Conservation (phyloP, 2,888 invertebrate genomes). For the Acutogordius australiensis region DNA sequence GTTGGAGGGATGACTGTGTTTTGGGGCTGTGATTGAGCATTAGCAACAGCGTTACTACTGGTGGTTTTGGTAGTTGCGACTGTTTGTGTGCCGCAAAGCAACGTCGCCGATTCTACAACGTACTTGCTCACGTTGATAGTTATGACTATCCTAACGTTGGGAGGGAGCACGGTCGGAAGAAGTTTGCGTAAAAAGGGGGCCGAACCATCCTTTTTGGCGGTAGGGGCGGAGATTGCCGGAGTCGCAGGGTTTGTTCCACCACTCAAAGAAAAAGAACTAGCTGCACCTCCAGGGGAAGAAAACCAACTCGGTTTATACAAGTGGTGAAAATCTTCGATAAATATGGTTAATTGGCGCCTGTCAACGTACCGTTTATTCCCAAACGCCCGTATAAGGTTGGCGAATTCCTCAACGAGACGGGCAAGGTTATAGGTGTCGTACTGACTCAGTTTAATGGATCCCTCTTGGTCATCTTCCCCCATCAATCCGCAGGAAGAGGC, state of each 20-base stretch:
- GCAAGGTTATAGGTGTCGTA: background rate
- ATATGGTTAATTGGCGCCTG: background rate
- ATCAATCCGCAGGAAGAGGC: too few relatives aligned
- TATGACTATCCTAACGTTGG: background rate
- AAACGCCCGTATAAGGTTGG: background rate
- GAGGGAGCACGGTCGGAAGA: background rate
- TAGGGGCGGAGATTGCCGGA: background rate
- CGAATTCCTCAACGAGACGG: background rate
- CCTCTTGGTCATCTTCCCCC: too few relatives aligned
- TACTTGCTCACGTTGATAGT: background rate
- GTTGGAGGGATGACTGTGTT: too few relatives aligned
- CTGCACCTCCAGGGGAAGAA: background rate
- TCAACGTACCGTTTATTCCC: background rate
- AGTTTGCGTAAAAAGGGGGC: background rate
- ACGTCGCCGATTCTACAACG: background rate
- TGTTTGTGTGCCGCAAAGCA: background rate
- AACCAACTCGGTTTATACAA: background rate
- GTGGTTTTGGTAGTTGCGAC: background rate
- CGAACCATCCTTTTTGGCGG: too few relatives aligned
- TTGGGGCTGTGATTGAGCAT: too few relatives aligned
- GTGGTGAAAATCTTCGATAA: constrained; percentile 8
- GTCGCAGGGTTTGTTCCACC: background rate
- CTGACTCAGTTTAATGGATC: background rate
- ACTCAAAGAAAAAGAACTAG: background rate
- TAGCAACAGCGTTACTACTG: background rate